A percentile compares a stretch with the other conserved stretches of the same genome.
Evolutionary conservation across 2,113 vertebrate species (phyloP).

Genomic region (Orycteropus afer): DNA sequence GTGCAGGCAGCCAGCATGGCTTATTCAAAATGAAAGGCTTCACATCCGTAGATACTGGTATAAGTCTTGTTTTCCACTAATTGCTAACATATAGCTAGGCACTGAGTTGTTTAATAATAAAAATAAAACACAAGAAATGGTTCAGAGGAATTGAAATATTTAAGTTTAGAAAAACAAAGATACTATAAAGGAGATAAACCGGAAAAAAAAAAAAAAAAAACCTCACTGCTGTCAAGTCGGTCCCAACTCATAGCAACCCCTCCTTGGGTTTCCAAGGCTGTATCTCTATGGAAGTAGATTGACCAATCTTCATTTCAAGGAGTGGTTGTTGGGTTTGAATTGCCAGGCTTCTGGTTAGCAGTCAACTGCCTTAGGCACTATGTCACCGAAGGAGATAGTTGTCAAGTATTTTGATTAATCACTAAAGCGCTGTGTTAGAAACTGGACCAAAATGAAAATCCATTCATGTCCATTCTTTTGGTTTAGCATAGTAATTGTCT

Average conservation of each 20-base stretch:
- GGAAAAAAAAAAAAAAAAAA: no score
- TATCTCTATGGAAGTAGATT: no score
- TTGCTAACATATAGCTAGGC: not conserved
- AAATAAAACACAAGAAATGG: not conserved
- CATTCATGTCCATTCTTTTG: not conserved
- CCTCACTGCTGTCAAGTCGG: no score
- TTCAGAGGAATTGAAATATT: not conserved
- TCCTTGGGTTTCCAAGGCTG: no score
- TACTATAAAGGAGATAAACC: no score
- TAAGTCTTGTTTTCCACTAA: not conserved
- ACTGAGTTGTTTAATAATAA: not conserved
- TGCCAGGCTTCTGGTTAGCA: no score
- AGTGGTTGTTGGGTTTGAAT: no score
- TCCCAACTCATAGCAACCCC: no score
- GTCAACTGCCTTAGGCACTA: no score
- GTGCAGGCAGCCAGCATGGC: not conserved
- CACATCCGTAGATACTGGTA: not conserved
- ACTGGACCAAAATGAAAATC: not conserved
- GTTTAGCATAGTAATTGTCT: not conserved
- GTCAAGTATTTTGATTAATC: not conserved
- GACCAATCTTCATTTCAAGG: no score
- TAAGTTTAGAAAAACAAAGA: constrained; percentile 9
- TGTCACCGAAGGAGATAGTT: not conserved
- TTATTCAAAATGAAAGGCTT: not conserved
- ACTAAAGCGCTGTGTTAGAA: not conserved